Percentiles rank a stretch among this genome's conserved stretches.
phyloP scores from a whole-genome alignment of 2,888 invertebrate species.

The Macrosoma leucophasiata region DNA sequence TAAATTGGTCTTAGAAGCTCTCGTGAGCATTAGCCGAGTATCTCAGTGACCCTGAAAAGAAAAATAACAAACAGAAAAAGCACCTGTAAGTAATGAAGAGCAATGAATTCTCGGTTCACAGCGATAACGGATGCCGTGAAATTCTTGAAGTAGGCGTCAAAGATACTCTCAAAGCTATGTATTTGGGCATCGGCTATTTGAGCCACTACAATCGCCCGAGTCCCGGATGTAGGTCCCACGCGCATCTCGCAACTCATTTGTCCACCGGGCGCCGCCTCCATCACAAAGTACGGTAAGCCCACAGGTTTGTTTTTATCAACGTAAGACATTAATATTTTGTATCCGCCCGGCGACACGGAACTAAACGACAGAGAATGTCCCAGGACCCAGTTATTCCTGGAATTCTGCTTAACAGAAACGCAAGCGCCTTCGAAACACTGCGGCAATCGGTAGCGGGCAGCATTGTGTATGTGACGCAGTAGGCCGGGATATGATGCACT shows the following conservation, averaged over 20 bases:
- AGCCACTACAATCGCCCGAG: conserved; percentile 56
- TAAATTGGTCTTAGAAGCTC: no score
- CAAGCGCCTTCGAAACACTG: conserved; percentile 68
- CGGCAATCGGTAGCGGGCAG: conserved; percentile 55
- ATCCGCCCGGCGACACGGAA: conserved; percentile 67
- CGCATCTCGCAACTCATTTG: conserved; percentile 65
- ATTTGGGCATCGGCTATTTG: conserved; percentile 59
- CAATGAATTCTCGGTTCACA: conserved; percentile 64
- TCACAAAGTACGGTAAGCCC: conserved; percentile 57
- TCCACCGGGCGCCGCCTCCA: conserved; percentile 68
- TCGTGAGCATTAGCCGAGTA: no score
- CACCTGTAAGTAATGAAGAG: conserved; percentile 63
- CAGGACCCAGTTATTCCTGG: conserved; percentile 51
- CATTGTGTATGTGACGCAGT: conserved; percentile 60
- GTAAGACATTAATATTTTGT: conserved; percentile 58
- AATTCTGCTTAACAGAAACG: conserved; percentile 54
- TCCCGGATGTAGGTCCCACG: conserved; percentile 48
- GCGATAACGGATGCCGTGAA: conserved; percentile 61
- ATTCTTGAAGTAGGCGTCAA: conserved; percentile 55
- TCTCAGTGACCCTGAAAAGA: no score
- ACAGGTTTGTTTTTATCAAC: conserved; percentile 45
- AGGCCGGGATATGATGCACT: conserved; percentile 57
- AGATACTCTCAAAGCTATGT: conserved; percentile 61
- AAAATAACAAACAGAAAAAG: no score
- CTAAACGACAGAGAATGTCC: conserved; percentile 64